Base-by-base conservation (phyloP, 2,888 invertebrate genomes). In the Tricholauxania praeusta region DNA sequence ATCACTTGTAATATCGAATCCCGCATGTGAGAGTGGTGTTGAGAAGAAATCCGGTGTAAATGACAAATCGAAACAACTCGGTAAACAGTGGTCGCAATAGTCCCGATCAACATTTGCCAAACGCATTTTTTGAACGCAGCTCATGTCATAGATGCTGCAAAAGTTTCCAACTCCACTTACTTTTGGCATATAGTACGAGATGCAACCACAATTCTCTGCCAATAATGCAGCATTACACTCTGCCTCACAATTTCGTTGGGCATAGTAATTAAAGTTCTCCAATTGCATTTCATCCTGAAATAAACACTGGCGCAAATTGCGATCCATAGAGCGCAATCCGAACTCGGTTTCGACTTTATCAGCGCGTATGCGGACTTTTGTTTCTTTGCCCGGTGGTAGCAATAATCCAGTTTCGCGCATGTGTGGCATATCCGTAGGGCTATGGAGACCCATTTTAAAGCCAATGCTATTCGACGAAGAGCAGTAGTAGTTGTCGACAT, bases 161-260 rank as follows among this genome's bases (percentile, higher is more conserved):
- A 93, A 91, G 32, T 89, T 89, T 0, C 92, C 91, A 6, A 90
- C 88, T 73, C 89, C 89, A 74, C 91, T 91, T 85, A 92, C 91
- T 91, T 75, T 85, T 15, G 87, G 87, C 75, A 82, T 79, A 70
- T 78, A 82, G 67, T 79, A 79, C 2, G 79, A 72, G 17, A 80
- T 74, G 63, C 81, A 84, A 49, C 78, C 77, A 66, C 82, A 82
- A 52, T 75, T 73, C 32, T 76, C 32, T 49, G 89, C 85, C 75
- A 92, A 87, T 77, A 93, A 91, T 79, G 90, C 90, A 1, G 93
- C 92, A 84, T 93, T 91, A 83, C 94, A 94, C 85, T 94, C 94
- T 85, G 92, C 89, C 82, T 91, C 90, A 82, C 94, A 94, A 84
- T 94, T 94, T 76, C 90, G 90, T 82, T 93, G 90, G 1, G 93